phyloP scores from a whole-genome alignment of 2,888 invertebrate species.

The Panopea generosa region DNA sequence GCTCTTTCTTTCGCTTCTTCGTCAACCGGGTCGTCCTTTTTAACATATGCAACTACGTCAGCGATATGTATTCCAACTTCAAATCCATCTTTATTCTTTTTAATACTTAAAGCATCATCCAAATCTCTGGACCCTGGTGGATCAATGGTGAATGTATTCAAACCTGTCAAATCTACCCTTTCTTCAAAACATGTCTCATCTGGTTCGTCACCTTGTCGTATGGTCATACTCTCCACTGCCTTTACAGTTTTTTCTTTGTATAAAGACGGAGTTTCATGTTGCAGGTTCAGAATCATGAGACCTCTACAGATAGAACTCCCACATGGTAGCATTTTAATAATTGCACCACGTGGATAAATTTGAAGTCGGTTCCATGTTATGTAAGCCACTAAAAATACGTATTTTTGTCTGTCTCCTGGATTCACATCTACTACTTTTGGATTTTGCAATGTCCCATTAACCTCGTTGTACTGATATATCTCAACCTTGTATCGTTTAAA shows the following conservation, averaged over 20 bases:
- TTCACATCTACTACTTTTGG: constrained; percentile 37
- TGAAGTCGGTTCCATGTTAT: constrained; percentile 59
- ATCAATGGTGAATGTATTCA: constrained; percentile 69
- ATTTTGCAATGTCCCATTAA: constrained; percentile 4
- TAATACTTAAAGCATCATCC: constrained; percentile 70
- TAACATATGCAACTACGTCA: constrained; percentile 65
- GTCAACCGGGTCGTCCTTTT: constrained; percentile 62
- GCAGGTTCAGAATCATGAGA: constrained; percentile 45
- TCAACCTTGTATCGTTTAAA: constrained; percentile 46
- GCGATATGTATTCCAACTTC: constrained; percentile 72
- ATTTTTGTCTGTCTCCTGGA: constrained; percentile 58
- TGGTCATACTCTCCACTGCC: constrained; percentile 24
- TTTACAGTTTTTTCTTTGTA: constrained; percentile 45
- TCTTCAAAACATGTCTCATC: neutral
- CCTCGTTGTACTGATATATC: constrained; percentile 60
- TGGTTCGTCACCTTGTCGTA: constrained; percentile 23
- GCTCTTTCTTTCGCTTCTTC: constrained; percentile 66
- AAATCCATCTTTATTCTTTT: constrained; percentile 27
- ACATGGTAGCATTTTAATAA: constrained; percentile 59
- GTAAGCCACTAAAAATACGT: constrained; percentile 68
- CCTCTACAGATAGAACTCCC: constrained; percentile 48
- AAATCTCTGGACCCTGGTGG: constrained; percentile 63
- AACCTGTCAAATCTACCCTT: constrained; percentile 51
- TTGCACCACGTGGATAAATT: constrained; percentile 68
- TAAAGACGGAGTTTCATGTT: constrained; percentile 57